phyloP scores from a whole-genome alignment of 2,888 invertebrate genomes.

The Cephus pygmeus region DNA sequence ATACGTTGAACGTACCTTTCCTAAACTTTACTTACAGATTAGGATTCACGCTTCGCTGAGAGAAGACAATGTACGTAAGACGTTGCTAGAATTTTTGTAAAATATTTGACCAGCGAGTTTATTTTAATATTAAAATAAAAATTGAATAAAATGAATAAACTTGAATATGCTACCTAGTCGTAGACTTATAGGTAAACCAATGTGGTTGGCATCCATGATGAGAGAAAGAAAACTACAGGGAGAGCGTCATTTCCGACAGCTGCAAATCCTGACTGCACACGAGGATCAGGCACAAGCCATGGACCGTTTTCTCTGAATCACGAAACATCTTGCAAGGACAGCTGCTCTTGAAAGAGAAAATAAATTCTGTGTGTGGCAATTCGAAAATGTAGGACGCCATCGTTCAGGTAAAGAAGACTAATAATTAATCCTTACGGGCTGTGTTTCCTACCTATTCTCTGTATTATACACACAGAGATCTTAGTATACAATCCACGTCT shows the following conservation, averaged over 20 bases:
- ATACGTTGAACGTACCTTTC: background rate
- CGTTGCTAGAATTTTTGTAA: background rate
- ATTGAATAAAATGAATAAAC: background rate
- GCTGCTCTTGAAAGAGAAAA: background rate
- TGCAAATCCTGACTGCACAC: conserved; percentile 29
- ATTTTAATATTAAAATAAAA: background rate
- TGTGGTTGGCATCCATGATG: background rate
- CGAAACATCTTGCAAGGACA: conserved; percentile 9
- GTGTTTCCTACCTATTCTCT: background rate
- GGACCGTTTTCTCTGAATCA: conserved; percentile 11
- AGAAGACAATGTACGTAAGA: background rate
- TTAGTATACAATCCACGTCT: background rate
- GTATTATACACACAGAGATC: background rate
- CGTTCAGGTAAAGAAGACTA: background rate
- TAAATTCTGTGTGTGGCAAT: background rate
- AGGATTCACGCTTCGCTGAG: background rate
- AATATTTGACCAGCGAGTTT: too few species aligned
- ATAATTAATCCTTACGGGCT: background rate
- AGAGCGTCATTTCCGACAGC: conserved; percentile 36
- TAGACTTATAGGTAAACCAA: background rate
- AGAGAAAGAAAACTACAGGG: conserved; percentile 9
- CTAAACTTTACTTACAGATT: background rate
- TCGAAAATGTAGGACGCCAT: background rate
- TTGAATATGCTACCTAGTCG: background rate
- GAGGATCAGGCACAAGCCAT: conserved; percentile 7